phyloP scores from a whole-genome alignment of 2,113 vertebrate genomes.

The Xiphophorus hellerii region DNA sequence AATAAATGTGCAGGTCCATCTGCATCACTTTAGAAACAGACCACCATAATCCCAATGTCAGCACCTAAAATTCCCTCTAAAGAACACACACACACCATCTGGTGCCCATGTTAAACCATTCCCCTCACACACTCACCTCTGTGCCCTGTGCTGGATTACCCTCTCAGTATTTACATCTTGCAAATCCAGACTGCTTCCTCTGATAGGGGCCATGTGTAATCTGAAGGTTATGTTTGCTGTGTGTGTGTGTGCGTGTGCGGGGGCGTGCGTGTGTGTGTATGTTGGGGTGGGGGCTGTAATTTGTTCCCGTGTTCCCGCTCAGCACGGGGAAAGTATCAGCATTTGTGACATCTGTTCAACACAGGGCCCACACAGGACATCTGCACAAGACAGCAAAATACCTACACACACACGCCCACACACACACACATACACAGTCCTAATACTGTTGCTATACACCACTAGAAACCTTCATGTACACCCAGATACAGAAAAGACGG shows the following conservation, averaged over 20 bases:
- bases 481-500: background rate
- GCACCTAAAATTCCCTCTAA: slow-evolving; percentile 43
- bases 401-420: slow-evolving; percentile 10
- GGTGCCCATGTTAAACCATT: slow-evolving; percentile 34
- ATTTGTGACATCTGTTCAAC: slow-evolving; percentile 75
- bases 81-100: slow-evolving; percentile 53
- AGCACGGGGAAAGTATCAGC: slow-evolving; percentile 70
- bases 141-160: slow-evolving; percentile 68
- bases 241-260: slow-evolving; percentile 16
- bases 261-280: slow-evolving; percentile 22
- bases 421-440: background rate
- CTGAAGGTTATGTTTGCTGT: slow-evolving; percentile 68
- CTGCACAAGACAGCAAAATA: slow-evolving; percentile 37
- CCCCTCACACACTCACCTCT: slow-evolving; percentile 7
- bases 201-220: slow-evolving; percentile 78
- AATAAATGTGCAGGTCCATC: slow-evolving; percentile 41
- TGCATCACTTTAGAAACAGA: slow-evolving; percentile 55
- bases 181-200: slow-evolving; percentile 68
- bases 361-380: slow-evolving; percentile 63
- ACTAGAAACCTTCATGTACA: background rate
- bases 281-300: slow-evolving; percentile 46
- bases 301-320: slow-evolving; percentile 67
- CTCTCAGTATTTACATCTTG: slow-evolving; percentile 75
- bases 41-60: slow-evolving; percentile 67
- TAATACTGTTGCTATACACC: background rate